phyloP scores from a whole-genome alignment of 30 jellyfish, hydroid and myxozoan genomes.

The Aurelia aurita complex sp. Pacific region DNA sequence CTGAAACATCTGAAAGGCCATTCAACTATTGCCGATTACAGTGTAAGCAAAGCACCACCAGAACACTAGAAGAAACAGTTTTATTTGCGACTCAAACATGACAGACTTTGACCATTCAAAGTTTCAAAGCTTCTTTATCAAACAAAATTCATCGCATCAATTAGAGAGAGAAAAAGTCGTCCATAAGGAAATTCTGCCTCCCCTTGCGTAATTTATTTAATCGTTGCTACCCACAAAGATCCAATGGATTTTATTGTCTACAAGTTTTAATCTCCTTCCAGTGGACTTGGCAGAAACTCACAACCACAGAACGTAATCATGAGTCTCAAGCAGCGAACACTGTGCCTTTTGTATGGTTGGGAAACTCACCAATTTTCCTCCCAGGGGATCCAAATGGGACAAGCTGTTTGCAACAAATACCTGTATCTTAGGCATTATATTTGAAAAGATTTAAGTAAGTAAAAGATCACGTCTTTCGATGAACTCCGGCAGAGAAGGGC shows the following conservation, averaged over 20 bases:
- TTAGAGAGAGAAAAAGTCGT: too few relatives aligned
- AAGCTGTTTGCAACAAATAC: constrained; percentile 1
- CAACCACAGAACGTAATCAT: not conserved
- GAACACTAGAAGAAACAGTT: too few relatives aligned
- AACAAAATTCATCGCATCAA: too few relatives aligned
- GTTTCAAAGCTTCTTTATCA: too few relatives aligned
- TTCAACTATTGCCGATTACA: too few relatives aligned
- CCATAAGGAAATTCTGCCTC: too few relatives aligned
- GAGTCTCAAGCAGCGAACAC: constrained; percentile 6
- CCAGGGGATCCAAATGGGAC: constrained; percentile 9
- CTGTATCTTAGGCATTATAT: constrained; percentile 19
- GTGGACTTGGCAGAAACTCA: not conserved
- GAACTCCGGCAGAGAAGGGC: constrained; percentile 52
- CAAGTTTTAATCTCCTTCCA: constrained; percentile 17
- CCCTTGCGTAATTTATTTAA: too few relatives aligned
- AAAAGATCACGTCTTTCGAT: constrained; percentile 12
- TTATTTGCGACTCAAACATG: too few relatives aligned
- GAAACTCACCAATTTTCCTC: constrained; percentile 15
- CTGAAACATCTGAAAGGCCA: too few relatives aligned
- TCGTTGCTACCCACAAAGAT: not conserved
- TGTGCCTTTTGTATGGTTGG: constrained; percentile 15
- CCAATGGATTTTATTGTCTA: constrained; percentile 31
- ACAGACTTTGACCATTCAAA: too few relatives aligned
- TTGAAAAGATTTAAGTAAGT: constrained; percentile 9
- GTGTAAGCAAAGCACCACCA: too few relatives aligned